Evolutionary conservation across 2,797 vertebrate genomes (phyloP).

Genomic region (Pteropus rufus): DNA sequence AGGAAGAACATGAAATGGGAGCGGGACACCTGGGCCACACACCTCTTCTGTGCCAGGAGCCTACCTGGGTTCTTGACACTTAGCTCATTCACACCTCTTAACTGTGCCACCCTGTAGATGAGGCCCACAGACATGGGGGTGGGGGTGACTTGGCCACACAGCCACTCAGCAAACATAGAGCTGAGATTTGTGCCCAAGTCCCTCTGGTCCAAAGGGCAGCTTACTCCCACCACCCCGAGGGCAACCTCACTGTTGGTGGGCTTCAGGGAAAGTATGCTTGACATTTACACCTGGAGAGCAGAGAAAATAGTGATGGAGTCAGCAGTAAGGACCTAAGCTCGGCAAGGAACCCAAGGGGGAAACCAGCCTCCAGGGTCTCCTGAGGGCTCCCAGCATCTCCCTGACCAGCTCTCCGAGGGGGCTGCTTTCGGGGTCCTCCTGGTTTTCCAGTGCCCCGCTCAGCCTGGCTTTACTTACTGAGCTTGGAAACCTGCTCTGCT

Average conservation of each 20-base stretch:
- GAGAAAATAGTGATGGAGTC: fast-evolving
- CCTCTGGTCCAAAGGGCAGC: neutral
- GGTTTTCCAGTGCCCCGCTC: neutral
- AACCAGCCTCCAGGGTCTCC: neutral
- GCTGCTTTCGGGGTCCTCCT: neutral
- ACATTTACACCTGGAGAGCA: neutral
- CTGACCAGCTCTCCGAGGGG: neutral
- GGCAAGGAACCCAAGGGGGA: neutral
- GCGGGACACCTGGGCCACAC: neutral
- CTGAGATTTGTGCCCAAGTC: no score
- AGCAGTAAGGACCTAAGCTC: neutral
- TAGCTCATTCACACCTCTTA: neutral
- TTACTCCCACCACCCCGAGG: fast-evolving
- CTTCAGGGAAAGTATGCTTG: neutral
- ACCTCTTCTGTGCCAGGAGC: neutral
- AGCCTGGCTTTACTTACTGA: neutral
- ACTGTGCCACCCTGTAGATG: neutral
- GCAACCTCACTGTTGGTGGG: neutral
- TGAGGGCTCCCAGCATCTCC: neutral
- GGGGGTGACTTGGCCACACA: neutral
- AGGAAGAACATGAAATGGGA: neutral
- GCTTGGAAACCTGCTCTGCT: neutral
- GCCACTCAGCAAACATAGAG: neutral
- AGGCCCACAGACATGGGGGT: no score
- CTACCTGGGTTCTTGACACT: neutral